Conservation (phyloP, 2,797 vertebrate species). For the Anguilla pacifica region DNA sequence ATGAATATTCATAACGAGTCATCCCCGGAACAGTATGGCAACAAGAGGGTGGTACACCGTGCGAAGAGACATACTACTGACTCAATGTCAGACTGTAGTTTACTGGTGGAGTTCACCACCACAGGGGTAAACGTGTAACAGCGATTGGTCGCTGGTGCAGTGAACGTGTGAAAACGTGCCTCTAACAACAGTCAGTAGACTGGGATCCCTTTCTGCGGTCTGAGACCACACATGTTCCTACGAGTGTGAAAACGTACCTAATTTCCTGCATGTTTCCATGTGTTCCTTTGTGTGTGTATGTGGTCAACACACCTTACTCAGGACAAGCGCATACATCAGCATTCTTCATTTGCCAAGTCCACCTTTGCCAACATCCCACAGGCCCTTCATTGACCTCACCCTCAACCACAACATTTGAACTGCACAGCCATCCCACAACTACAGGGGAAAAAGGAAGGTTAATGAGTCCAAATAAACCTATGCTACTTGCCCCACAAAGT, state of each 20-base stretch:
- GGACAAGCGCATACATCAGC: neutral
- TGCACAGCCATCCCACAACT: neutral
- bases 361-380: neutral
- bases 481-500: neutral
- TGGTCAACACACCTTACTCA: neutral
- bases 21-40: neutral
- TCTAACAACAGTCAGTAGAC: neutral
- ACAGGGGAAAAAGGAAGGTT: neutral
- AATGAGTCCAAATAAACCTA: neutral
- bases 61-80: neutral
- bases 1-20: neutral
- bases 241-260: neutral
- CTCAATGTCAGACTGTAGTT: neutral
- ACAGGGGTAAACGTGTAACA: neutral
- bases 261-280: neutral
- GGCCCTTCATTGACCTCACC: constrained; percentile 8
- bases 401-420: constrained; percentile 9
- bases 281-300: neutral
- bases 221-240: neutral
- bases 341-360: neutral
- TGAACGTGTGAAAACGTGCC: neutral
- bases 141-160: neutral
- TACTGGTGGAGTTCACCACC: neutral
- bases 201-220: neutral
- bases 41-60: neutral